Percentiles rank a stretch among this genome's conserved stretches.
These are phyloP conservation scores for Bothrops jararaca DNA, from an alignment of 2,113 vertebrate genomes.

Conservation along the genomic window DNA sequence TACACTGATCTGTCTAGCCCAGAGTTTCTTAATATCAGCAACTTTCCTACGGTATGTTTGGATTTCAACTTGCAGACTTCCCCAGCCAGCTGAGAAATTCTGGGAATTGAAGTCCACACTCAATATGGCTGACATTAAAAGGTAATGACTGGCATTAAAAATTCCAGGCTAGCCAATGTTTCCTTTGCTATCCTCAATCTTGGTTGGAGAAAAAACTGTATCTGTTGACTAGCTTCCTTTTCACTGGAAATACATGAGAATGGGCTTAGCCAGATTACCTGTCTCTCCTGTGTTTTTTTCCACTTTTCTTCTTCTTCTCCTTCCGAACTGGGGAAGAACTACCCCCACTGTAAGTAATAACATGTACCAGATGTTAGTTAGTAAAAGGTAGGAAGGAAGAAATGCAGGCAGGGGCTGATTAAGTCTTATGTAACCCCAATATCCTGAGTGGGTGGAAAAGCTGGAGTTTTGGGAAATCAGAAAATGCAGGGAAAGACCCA, in stretches of 20 bases:
- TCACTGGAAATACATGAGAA: not conserved
- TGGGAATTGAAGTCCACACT: not conserved
- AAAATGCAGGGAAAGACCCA: not conserved
- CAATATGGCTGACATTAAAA: not conserved
- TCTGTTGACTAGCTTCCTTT: not conserved
- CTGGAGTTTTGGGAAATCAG: not conserved
- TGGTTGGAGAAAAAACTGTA: not conserved
- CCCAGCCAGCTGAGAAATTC: not conserved
- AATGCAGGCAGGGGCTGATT: not conserved
- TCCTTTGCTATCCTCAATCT: not conserved
- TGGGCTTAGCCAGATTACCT: constrained; percentile 69
- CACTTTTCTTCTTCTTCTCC: constrained; percentile 89
- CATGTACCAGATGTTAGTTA: not conserved
- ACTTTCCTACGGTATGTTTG: not conserved
- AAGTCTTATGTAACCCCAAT: not conserved
- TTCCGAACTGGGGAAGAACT: constrained; percentile 88
- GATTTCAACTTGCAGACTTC: not conserved
- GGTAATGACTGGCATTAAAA: not conserved
- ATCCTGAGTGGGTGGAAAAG: not conserved
- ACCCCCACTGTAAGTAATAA: constrained; percentile 74
- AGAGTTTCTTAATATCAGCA: not conserved
- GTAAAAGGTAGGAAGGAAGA: not conserved
- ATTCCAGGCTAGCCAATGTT: not conserved
- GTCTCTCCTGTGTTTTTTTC: constrained; percentile 92
- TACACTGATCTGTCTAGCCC: not conserved